Conservation (phyloP, 2,888 invertebrate species). For the Drosophila rubida region DNA sequence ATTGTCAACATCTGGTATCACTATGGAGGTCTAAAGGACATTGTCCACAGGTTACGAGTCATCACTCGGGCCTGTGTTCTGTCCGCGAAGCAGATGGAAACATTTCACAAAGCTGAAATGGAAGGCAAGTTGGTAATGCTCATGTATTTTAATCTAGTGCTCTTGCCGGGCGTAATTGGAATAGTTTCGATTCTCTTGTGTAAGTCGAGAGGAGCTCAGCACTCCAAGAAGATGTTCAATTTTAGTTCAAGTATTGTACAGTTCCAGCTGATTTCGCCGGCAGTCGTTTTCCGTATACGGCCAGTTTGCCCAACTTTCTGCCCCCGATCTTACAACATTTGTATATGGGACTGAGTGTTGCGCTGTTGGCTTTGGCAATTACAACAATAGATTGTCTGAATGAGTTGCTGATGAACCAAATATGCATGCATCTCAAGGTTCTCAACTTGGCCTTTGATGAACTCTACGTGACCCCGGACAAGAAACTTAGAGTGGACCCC, state of each 20-base stretch:
- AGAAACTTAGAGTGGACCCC: conserved; percentile 15
- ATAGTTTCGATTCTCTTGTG: conserved; percentile 43
- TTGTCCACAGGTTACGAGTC: conserved; percentile 38
- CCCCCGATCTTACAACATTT: conserved; percentile 49
- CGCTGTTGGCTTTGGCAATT: conserved; percentile 60
- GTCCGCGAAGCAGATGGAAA: conserved; percentile 45
- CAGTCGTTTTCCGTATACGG: conserved; percentile 70
- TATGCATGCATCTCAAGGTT: conserved; percentile 74
- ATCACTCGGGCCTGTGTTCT: conserved; percentile 50
- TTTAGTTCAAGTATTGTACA: conserved; percentile 15
- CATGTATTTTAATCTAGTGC: conserved; percentile 48
- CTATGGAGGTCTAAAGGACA: conserved; percentile 36
- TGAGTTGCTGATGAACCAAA: conserved; percentile 72
- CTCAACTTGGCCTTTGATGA: conserved; percentile 71
- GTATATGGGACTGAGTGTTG: conserved; percentile 64
- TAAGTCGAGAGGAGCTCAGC: conserved; percentile 12
- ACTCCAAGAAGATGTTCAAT: background rate
- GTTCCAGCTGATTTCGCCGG: conserved; percentile 64
- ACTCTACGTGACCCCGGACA: conserved; percentile 10
- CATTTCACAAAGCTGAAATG: conserved; percentile 40
- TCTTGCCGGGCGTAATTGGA: conserved; percentile 42
- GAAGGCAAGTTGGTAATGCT: conserved; percentile 44
- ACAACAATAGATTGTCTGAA: conserved; percentile 74
- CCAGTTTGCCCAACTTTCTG: conserved; percentile 58
- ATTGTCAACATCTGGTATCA: conserved; percentile 53